Base-by-base conservation (phyloP, 2,797 vertebrate species). In the Brotula barbata region DNA sequence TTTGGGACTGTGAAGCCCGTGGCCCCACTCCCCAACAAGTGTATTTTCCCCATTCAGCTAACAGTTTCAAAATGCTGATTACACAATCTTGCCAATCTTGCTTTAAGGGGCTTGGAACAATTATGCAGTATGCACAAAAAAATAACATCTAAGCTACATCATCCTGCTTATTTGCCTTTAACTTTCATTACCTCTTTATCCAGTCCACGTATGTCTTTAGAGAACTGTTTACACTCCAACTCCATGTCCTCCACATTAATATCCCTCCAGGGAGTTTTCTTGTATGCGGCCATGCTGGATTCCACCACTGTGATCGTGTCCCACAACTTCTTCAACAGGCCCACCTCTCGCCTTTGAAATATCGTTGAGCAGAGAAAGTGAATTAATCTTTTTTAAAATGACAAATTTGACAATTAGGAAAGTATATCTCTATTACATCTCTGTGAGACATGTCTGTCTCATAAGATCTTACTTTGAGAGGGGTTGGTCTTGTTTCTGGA, bases 171-270 rank as follows among this genome's bases (percentile, higher is more conserved):
- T 1, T 2, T 43, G 23, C 20, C 16, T 1, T 5, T 43, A 37
- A 43, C 49, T 9, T 7, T 16, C 5, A 55, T 77, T 72, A 94
- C 88, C 62, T 98, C 95, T 78, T 98, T 99, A 74, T 96, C 94
- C 23, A 98, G 76, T 14, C 61, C 83, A 1, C 94, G 85, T 15
- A 95, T 92, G 17, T 94, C 93, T 61, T 93, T 94, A 9, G 93
- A 88, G 73, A 98, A 94, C 19, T 51, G 90, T 60, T 92, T 97
- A 79, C 95, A 96, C 73, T 98, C 93, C 49, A 91, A 44, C 3
- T 98, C 95, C 95, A 98, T 96, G 71, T 90, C 92, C 57, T 99
- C 97, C 78, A 98, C 93, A 0, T 94, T 86, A 55, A 98, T 94
- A 20, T 93, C 87, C 39, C 73, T 90, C 97, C 97, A 99, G 2